phyloP scores from a whole-genome alignment of 1,140 invertebrate genomes.

The Zaprionus africanus region DNA sequence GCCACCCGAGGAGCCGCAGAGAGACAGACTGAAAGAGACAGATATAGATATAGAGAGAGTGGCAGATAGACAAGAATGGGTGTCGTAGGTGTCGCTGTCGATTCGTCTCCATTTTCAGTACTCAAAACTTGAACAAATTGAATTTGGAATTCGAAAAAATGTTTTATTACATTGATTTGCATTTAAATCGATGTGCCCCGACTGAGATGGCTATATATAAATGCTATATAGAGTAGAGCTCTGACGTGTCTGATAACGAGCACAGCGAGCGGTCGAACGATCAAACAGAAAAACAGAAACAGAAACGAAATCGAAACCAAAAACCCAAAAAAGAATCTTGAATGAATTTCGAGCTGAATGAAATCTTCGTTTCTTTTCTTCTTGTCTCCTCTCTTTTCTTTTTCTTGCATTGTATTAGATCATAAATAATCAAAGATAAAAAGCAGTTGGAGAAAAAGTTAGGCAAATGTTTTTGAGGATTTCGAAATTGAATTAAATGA shows the following conservation, averaged over 20 bases:
- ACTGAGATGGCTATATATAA: slow-evolving; percentile 43
- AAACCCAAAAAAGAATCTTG: slow-evolving; percentile 42
- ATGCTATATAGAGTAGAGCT: slow-evolving; percentile 5
- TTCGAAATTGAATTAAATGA: slow-evolving; percentile 29
- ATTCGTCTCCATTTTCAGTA: slow-evolving; percentile 11
- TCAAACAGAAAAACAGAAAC: slow-evolving; percentile 60
- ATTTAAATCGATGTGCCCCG: slow-evolving; percentile 77
- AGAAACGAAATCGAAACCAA: slow-evolving; percentile 33
- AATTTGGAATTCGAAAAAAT: slow-evolving; percentile 73
- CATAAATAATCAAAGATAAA: slow-evolving; percentile 73
- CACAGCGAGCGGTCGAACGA: slow-evolving; percentile 69
- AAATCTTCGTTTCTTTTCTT: slow-evolving; percentile 28
- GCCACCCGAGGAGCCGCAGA: slow-evolving; percentile 22
- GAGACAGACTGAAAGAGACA: not conserved
- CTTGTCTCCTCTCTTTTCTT: slow-evolving; percentile 22
- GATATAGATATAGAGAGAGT: not conserved
- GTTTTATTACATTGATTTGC: slow-evolving; percentile 83
- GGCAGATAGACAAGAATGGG: not conserved
- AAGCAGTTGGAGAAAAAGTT: not conserved
- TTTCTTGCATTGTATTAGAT: slow-evolving; percentile 61
- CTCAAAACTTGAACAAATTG: slow-evolving; percentile 45
- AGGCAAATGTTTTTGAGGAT: slow-evolving; percentile 21
- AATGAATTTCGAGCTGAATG: slow-evolving; percentile 71
- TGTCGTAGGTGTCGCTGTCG: not conserved
- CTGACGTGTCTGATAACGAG: slow-evolving; percentile 57